These are phyloP conservation scores for Chalcis sispes DNA, from an alignment of 2,888 invertebrate genomes.

Conservation along the genomic window DNA sequence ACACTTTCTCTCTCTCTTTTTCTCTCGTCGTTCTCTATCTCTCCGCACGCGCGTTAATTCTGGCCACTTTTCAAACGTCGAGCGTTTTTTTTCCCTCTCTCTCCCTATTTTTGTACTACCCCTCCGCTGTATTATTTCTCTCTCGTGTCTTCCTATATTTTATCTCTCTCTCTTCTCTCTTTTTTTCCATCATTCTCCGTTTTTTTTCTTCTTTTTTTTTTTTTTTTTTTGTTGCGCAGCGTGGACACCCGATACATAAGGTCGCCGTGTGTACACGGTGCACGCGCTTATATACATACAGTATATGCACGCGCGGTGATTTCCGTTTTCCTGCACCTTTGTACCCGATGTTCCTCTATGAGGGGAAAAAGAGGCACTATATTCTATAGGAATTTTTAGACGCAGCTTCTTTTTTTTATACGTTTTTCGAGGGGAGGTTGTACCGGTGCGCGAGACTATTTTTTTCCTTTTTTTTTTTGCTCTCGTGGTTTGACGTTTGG, in stretches of 20 bases:
- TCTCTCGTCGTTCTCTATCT: not conserved
- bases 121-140: constrained; percentile 16
- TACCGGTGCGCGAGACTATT: not conserved
- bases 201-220: constrained; percentile 60
- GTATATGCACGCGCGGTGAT: constrained; percentile 60
- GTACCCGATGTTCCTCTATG: constrained; percentile 12
- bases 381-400: constrained; percentile 37
- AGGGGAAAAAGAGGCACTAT: no score
- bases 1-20: constrained; percentile 9
- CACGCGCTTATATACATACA: not conserved
- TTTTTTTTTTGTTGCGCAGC: constrained; percentile 61
- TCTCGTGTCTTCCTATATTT: constrained; percentile 10
- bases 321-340: constrained; percentile 65
- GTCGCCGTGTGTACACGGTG: constrained; percentile 60
- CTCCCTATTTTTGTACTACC: constrained; percentile 32
- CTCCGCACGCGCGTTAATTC: constrained; percentile 71
- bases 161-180: constrained; percentile 45
- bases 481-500: constrained; percentile 49
- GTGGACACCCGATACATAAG: constrained; percentile 71
- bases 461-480: constrained; percentile 23
- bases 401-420: constrained; percentile 38
- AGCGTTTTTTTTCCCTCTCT: constrained; percentile 54
- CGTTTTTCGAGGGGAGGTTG: constrained; percentile 30
- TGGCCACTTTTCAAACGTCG: constrained; percentile 72
- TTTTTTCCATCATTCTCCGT: constrained; percentile 33